phyloP scores from a whole-genome alignment of 2,113 vertebrate genomes.

The Cynoglossus semilaevis region DNA sequence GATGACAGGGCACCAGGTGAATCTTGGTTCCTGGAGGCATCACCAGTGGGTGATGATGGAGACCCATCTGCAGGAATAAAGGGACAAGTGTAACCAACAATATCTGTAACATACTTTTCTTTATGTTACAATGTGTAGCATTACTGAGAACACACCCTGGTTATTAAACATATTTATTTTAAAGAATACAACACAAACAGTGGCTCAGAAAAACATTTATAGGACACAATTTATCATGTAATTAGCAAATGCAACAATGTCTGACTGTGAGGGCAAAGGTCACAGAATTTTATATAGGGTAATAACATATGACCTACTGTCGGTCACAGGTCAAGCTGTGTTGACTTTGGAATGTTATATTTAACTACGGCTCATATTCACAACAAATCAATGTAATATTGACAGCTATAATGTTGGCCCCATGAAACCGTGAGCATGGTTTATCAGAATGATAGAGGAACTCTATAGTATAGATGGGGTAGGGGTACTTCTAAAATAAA shows the following conservation, averaged over 20 bases:
- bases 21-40: slow-evolving; percentile 54
- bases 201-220: slow-evolving; percentile 13
- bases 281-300: too few species aligned
- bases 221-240: slow-evolving; percentile 12
- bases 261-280: too few species aligned
- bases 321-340: slow-evolving; percentile 4
- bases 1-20: slow-evolving; percentile 44
- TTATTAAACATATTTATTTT: too few species aligned
- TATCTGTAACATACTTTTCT: too few species aligned
- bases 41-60: too few species aligned
- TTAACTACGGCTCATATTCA: slow-evolving; percentile 18
- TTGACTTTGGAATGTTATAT: not conserved
- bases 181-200: not conserved
- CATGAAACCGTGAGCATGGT: slow-evolving; percentile 12
- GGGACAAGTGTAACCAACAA: too few species aligned
- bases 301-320: too few species aligned
- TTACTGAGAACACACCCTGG: too few species aligned
- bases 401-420: slow-evolving; percentile 4
- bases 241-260: not conserved
- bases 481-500: too few species aligned
- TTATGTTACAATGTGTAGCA: too few species aligned
- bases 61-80: too few species aligned
- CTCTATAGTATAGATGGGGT: too few species aligned
- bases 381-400: slow-evolving; percentile 24
- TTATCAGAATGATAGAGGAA: slow-evolving; percentile 16